Base-by-base conservation (phyloP, 2,888 invertebrate species). In the Odontocerum albicorne region DNA sequence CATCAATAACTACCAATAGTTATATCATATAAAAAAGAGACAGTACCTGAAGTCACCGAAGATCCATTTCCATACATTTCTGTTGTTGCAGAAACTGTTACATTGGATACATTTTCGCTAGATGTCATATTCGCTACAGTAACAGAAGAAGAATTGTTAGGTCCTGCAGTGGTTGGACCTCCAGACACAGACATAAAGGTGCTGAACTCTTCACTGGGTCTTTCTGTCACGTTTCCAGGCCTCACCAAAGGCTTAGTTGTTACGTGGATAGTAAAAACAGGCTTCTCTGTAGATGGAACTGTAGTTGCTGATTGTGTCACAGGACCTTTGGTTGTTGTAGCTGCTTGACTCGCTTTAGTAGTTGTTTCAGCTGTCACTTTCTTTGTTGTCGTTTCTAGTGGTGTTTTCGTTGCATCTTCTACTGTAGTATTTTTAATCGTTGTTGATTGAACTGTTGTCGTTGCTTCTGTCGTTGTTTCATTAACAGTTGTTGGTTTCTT, bases 261-360 rank as follows among this genome's bases (percentile, higher is more conserved):
- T 3, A 58, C 31, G 17, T 59, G 49, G 10, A 58, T 47, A 6
- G 58, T 58, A 15, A 58, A 55, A 10, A 58, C 21, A 13, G 58
- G 58, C 21, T 58, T 58, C n/a, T n/a, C n/a, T 66, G 66, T 46
- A 4, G 51, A 17, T 33, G 35, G 17, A n/a, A n/a, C n/a, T n/a
- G n/a, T n/a, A 13, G 33, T 36, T 20, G 40, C 43, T 27, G 52
- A 42, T 10, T 17, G 32, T 27, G 53, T 58, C 7, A 8, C n/a
- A 20, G 46, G 31, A 20, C 20, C 50, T 44, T 39, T 47, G 10
- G 39, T 50, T 2, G 52, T 45, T 13, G 51, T 33, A 7, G 36
- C 46, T 7, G 19, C 13, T 36, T n/a, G 12, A 7, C 55, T 13
- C 19, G 20, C 15, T 17, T 40, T 45, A 6, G 60, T 40, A 12